Percentiles rank a stretch among this genome's conserved stretches.
These are phyloP conservation scores for Helicoverpa zea DNA, from an alignment of 1,140 invertebrate species.

Conservation along the genomic window DNA sequence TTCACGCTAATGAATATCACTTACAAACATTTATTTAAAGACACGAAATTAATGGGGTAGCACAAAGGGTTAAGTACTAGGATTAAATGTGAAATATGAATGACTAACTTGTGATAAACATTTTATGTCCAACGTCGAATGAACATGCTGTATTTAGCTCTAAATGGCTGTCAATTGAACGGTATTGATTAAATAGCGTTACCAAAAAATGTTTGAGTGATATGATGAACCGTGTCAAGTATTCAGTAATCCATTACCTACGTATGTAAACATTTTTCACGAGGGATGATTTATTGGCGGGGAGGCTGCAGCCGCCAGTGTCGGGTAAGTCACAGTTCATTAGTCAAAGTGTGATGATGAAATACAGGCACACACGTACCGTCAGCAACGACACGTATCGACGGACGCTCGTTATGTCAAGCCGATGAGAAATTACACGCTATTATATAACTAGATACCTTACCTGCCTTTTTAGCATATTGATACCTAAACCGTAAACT, in stretches of 20 bases:
- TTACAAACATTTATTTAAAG: neutral
- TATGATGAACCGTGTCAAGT: constrained; percentile 35
- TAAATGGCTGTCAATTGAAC: constrained; percentile 1
- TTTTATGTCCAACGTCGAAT: neutral
- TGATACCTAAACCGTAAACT: too few relatives aligned
- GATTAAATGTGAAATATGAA: too few relatives aligned
- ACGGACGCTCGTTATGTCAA: neutral
- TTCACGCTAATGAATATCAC: neutral
- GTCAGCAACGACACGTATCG: constrained; percentile 14
- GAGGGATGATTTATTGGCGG: constrained; percentile 32
- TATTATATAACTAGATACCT: constrained; percentile 7
- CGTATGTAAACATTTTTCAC: constrained; percentile 31
- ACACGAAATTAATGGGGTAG: neutral
- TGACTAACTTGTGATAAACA: neutral
- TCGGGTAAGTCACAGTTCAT: constrained; percentile 42
- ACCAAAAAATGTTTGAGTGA: constrained; percentile 32
- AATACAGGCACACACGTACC: constrained; percentile 8
- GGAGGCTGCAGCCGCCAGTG: constrained; percentile 19
- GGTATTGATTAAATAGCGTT: neutral
- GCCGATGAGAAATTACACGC: neutral
- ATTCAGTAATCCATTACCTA: constrained; percentile 45
- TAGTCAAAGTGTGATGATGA: constrained; percentile 46
- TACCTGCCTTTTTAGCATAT: neutral
- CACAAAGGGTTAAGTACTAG: neutral
- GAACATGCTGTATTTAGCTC: neutral